Base-by-base conservation (phyloP, 2,888 invertebrate species). In the Chrysomela aeneicollis region DNA sequence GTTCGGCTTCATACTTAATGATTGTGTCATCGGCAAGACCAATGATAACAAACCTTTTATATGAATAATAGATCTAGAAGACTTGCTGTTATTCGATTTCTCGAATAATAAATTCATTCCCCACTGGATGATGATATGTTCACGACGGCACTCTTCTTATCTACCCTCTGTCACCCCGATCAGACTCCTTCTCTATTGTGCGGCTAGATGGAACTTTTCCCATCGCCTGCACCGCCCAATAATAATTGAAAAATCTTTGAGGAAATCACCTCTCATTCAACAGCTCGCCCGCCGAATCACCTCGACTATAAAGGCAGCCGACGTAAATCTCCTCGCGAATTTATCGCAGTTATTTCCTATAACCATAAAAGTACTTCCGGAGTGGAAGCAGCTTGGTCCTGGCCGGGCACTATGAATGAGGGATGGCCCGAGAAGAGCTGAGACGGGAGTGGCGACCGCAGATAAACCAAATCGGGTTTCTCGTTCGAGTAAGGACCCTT, bases 381-480 rank as follows among this genome's bases (percentile, higher is more conserved):
- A 18, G 53, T 52, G 61, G 54, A 61, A 61, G 61, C 46, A 59
- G 57, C 42, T 32, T 50, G 32, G 64, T 64, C 64, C 64, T 51
- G 51, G 57, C 55, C 55, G 12, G 35, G 42, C 52, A 32, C 51
- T 3, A 26, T 46, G 57, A 26, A 57, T 26, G 46, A 57, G 26
- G 32, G 35, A 55, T 32, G 19, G 37, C 55, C 15, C 37, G 12
- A 37, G 19, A 17, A 22, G 19, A 49, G 49, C 10, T 22, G 49
- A 64, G 57, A 63, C 52, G 53, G 67, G 74, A 69, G 71, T 75
- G 75, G 74, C 71, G 66, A 68, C 69, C 71, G 71, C 74, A 80
- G 80, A 81, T 80, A 80, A 80, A 79, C 79, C 73, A 81, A 81
- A 80, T 80, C 80, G 78, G 78, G 79, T 79, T 79, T 79, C 77